phyloP scores from a whole-genome alignment of 23 tunicate genomes.

The Phallusia fumigata region DNA sequence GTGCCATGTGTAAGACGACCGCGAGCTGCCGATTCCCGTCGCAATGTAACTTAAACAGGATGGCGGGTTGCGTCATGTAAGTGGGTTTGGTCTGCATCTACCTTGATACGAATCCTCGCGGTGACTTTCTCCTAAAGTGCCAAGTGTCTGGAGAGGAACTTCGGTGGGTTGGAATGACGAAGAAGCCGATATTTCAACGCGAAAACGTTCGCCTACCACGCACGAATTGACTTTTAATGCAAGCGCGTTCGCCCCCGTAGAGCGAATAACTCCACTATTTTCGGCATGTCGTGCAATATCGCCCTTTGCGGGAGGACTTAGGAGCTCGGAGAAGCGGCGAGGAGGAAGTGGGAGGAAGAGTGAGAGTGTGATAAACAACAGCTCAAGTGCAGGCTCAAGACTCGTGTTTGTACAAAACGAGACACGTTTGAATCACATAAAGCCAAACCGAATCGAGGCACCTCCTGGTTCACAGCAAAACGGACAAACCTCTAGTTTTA shows the following conservation, averaged over 20 bases:
- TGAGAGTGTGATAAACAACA: not conserved
- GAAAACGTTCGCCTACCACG: slow-evolving; percentile 3
- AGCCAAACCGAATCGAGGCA: not conserved
- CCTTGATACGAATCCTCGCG: not conserved
- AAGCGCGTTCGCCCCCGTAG: not conserved
- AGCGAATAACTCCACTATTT: not conserved
- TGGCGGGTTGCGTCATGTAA: slow-evolving; percentile 7
- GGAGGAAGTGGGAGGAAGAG: not conserved
- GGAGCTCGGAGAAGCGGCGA: not conserved
- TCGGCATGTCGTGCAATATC: slow-evolving; percentile 9
- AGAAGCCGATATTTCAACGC: not conserved
- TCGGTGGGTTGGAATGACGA: slow-evolving; percentile 12
- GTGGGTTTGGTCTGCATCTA: slow-evolving; percentile 3
- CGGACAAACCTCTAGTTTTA: too few relatives aligned
- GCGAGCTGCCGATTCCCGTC: not conserved
- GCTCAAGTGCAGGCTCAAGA: slow-evolving; percentile 6
- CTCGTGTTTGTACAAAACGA: slow-evolving; percentile 5
- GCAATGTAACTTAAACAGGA: not conserved
- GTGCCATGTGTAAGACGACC: not conserved
- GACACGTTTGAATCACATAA: slow-evolving; percentile 5
- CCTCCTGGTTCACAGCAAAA: too few relatives aligned
- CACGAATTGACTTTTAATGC: slow-evolving; percentile 1
- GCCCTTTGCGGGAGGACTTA: not conserved
- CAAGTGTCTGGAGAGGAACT: slow-evolving; percentile 10
- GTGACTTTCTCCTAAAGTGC: not conserved